phyloP scores from a whole-genome alignment of 2,888 invertebrate genomes.

The Koerneria pararmatus region DNA sequence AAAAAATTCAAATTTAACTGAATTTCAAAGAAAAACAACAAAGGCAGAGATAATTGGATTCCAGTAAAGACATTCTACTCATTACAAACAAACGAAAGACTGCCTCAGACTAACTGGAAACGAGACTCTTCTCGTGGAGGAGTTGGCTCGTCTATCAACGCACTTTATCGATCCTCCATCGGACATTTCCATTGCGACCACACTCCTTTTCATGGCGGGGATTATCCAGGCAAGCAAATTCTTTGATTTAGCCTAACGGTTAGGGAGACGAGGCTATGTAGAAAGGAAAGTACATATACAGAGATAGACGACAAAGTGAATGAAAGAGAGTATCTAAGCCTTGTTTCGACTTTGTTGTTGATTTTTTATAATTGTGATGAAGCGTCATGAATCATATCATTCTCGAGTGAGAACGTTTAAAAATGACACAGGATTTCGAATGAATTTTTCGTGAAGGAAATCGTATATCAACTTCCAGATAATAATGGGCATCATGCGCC shows the following conservation, averaged over 20 bases:
- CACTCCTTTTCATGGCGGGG: slow-evolving; percentile 53
- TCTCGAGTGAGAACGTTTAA: not conserved
- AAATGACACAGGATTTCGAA: too few species aligned
- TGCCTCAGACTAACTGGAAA: too few species aligned
- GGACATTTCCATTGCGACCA: slow-evolving; percentile 43
- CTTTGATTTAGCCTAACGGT: slow-evolving; percentile 1
- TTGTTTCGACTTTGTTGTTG: slow-evolving; percentile 17
- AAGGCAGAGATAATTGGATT: too few species aligned
- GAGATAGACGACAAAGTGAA: slow-evolving; percentile 6
- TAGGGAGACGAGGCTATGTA: not conserved
- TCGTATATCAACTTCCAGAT: slow-evolving; percentile 42
- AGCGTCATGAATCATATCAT: slow-evolving; percentile 21
- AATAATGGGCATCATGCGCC: slow-evolving; percentile 52
- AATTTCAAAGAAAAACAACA: too few species aligned
- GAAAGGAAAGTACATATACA: not conserved
- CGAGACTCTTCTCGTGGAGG: slow-evolving; percentile 36
- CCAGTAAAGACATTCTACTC: too few species aligned
- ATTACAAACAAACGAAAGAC: too few species aligned
- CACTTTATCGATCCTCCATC: too few species aligned
- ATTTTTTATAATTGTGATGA: slow-evolving; percentile 14
- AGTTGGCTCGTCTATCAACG: too few species aligned
- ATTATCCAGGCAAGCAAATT: slow-evolving; percentile 39
- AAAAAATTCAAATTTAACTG: too few species aligned
- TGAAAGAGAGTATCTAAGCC: not conserved
- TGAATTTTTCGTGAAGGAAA: too few species aligned